Evolutionary conservation across 1,140 invertebrate species (phyloP), one percentile per base, ranked within the genome.

Genomic region (Trichoplusia ni): DNA sequence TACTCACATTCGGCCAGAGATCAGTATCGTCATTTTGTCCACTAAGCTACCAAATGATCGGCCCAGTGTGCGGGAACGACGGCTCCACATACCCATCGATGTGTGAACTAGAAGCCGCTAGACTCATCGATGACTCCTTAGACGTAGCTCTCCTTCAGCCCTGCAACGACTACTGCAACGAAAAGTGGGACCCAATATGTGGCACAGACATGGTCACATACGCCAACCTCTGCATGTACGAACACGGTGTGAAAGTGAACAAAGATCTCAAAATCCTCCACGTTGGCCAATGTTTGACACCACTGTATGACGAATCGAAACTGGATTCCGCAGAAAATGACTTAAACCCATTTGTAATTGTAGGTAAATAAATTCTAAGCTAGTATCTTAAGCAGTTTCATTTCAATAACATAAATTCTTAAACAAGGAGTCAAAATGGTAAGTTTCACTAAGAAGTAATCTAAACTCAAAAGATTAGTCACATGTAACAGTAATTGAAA

Each of bases 51-150:
- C 54, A 44, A 42, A 59, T 59, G 29, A 47, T 53, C 11, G 46
- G 25, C 2, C 53, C 70, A 11, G 62, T 75, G 7, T 73, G 73
- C 16, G 73, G 67, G 9, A 75, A 37, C 2, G 70, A 75, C 25
- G 64, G 64, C 5, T 31, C 31, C 3, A 75, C 73, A 0, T 74
- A 74, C 19, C 11, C 49, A 9, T 49, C 46, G 11, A 67, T 71
- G 16, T 75, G 73, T 54, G 61, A 69, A 37, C 59, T 69, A 14
- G 58, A 72, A 44, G 31, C 31, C 2, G 51, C 58, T 1, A 61
- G 49, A 21, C 38, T 42, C 3, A 7, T 58, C 4, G 18, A 58
- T 25, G 27, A 42, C n/a, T 19, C 18, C 21, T 7, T 58, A 19
- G 37, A 58, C 16, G 27, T 58, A 4, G 54, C 54, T 9, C 54